Base-by-base conservation (phyloP, 2,113 vertebrate genomes). In the Erpornis zantholeuca region DNA sequence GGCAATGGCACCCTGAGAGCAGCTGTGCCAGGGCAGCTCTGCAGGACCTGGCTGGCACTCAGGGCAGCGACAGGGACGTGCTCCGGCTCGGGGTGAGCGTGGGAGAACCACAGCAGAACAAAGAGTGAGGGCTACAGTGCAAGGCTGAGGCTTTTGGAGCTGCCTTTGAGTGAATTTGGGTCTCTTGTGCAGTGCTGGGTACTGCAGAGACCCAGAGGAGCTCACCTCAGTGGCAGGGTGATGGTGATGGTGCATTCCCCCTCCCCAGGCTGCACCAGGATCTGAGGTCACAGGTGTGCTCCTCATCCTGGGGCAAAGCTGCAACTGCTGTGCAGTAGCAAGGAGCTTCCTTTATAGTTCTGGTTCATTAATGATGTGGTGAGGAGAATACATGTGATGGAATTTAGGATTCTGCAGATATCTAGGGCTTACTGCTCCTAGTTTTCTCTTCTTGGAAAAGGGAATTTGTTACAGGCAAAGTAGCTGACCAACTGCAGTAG, bases 141-240 rank as follows among this genome's bases (percentile, higher is more conserved):
- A 49, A 17, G 16, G 9, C 19, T 33, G 87, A 18, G 59, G 64
- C 35, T 24, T 56, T 54, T 28, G 76, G 66, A 60, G 60, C 53
- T 69, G 75, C 71, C 9, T 0, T 20, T 6, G 3, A 27, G 3
- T 4, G 29, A 23, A 18, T 13, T 0, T 7, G 72, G 21, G 15
- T 47, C 17, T 83, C 27, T 9, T 40, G 50, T 68, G 59, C 42
- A 9, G 4, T 44, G 77, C 70, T 77, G 53, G 33, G 10, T 31
- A 14, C 33, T 52, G 72, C 63, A 52, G 31, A 42, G 17, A 19
- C 15, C 27, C 72, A 36, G 53, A 60, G 83, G 31, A 52, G 63
- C 72, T 59, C 36, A 0, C 27, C 44, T 28, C 33, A 36, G 27
- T 19, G 12, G 2, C 0, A 0, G 50, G 29, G 15, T 40, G 70